Base-by-base conservation (phyloP, 1,140 invertebrate species). In the Nasonia longicornis region DNA sequence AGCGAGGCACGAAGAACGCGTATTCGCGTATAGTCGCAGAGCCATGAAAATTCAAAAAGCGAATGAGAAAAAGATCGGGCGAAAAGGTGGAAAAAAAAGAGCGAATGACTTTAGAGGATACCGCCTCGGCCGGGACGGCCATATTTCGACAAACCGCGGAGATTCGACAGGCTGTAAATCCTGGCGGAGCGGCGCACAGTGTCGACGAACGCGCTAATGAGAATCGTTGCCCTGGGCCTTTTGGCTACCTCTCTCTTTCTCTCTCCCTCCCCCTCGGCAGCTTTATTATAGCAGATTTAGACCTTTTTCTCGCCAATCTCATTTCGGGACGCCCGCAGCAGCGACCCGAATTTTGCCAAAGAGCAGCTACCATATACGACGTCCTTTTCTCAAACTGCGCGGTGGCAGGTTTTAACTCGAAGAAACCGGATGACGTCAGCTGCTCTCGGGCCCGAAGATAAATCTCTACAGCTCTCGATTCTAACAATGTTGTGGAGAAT, bases 121-220 rank as follows among this genome's bases (percentile, higher is more conserved):
- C 82, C 83, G 79, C 79, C 69, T 77, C 42, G 72, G 20, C 63
- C 66, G 38, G 38, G 38, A 58, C 64, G 45, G 82, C 77, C 79
- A 77, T 81, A 85, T 84, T 83, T 81, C 81, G 76, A 42, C 79
- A 75, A 81, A 81, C 20, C 52, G 45, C 71, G 77, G 79, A 82
- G 78, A 85, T 80, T 80, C 72, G 83, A 83, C 83, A 72, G 81
- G 79, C 66, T 83, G 80, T 84, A 84, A 85, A 85, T 85, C 84
- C 80, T 83, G 31, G 35, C 52, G 70, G 58, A 11, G 67, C 77
- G 22, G 29, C 48, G 75, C 72, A 72, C 80, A 73, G 79, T 85
- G 81, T 85, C 83, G 84, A 84, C 74, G 80, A 70, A 84, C 80
- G 77, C 84, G 82, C 80, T 84, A 84, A 84, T 84, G 83, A 84